These are phyloP conservation scores for Pseudomyrmex gracilis DNA, from an alignment of 1,140 invertebrate genomes.

Conservation along the genomic window DNA sequence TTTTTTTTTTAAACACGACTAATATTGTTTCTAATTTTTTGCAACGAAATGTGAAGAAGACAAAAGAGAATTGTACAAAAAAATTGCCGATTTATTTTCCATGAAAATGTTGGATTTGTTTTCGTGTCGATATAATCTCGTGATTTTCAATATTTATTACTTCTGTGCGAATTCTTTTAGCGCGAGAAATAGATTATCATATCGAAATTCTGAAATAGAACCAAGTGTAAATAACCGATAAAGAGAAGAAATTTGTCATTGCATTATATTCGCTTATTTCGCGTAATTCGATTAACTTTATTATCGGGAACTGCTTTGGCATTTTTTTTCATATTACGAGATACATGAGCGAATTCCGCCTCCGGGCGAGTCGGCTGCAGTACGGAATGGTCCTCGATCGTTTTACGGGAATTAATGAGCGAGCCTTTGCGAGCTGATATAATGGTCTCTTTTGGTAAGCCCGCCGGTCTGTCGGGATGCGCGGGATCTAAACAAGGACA, in stretches of 20 bases:
- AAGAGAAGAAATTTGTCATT: not conserved
- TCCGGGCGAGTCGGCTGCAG: conserved; percentile 49
- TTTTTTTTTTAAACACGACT: too few relatives aligned
- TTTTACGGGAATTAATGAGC: conserved; percentile 71
- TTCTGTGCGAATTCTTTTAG: too few relatives aligned
- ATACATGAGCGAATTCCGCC: conserved; percentile 31
- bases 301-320: not conserved
- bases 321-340: not conserved
- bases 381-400: conserved; percentile 38
- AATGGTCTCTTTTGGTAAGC: conserved; percentile 71
- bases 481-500: conserved; percentile 77
- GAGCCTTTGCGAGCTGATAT: conserved; percentile 56
- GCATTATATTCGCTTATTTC: not conserved
- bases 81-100: too few relatives aligned
- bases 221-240: not conserved
- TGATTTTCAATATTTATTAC: too few relatives aligned
- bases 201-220: not conserved
- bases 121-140: too few relatives aligned
- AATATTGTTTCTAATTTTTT: too few relatives aligned
- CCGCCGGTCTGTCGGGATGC: conserved; percentile 54
- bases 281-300: conserved; percentile 25
- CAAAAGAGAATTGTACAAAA: too few relatives aligned
- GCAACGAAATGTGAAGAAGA: too few relatives aligned
- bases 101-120: too few relatives aligned
- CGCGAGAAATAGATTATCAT: too few relatives aligned